Percentiles rank a stretch among this genome's conserved stretches.
Conservation (phyloP, 2,113 vertebrate genomes). For the Gila orcuttii region DNA sequence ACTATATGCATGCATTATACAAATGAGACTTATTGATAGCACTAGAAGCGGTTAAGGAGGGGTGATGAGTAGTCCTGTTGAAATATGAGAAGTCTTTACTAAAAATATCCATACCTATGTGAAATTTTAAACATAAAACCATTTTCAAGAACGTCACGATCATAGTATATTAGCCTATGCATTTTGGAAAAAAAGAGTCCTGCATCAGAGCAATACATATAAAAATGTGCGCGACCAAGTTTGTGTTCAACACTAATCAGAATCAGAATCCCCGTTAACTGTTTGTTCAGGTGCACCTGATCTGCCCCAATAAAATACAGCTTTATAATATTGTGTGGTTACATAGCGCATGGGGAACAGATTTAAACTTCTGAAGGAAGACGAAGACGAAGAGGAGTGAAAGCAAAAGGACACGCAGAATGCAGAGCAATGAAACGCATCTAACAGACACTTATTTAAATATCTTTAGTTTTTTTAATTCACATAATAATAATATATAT, state of each 20-base stretch:
- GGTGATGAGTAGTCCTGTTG: neutral
- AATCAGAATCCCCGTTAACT: neutral
- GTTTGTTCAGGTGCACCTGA: neutral
- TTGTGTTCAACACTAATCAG: neutral
- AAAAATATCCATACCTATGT: neutral
- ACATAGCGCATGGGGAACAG: neutral
- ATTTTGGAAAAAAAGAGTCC: neutral
- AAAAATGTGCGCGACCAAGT: neutral
- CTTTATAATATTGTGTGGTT: neutral
- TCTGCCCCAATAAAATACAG: neutral
- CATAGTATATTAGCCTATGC: neutral
- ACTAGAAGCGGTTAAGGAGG: neutral
- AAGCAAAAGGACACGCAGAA: neutral
- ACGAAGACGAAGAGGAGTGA: neutral
- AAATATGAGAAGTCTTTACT: no score
- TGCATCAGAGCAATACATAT: neutral
- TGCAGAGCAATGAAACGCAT: neutral
- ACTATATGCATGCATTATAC: neutral
- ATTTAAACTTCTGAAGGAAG: neutral
- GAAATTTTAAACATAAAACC: neutral
- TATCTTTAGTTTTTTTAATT: neutral
- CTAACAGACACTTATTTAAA: neutral
- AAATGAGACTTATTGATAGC: neutral
- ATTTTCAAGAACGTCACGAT: neutral
- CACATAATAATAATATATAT: neutral